These are phyloP conservation scores for Cinclus mexicanus DNA, from an alignment of 2,113 vertebrate genomes.

Conservation along the genomic window DNA sequence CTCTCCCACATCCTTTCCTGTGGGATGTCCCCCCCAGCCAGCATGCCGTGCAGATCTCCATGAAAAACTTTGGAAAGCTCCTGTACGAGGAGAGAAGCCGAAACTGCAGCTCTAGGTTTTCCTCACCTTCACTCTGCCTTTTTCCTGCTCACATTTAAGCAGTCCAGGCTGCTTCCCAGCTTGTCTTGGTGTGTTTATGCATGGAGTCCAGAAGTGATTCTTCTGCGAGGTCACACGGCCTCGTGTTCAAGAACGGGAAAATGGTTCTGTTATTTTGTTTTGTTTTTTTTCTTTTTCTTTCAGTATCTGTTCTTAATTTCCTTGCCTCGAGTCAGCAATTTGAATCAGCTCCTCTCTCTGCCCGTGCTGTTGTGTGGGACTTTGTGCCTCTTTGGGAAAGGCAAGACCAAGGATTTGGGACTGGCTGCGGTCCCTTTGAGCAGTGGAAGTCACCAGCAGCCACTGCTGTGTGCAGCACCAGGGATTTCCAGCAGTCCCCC, in stretches of 20 bases:
- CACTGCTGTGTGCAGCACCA: background rate
- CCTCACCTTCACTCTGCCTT: background rate
- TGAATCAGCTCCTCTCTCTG: background rate
- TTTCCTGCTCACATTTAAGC: background rate
- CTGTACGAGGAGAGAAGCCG: background rate
- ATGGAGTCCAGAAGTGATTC: background rate
- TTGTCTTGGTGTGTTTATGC: background rate
- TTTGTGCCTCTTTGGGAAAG: background rate
- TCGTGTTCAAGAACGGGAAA: slow-evolving; percentile 10
- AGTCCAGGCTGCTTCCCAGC: background rate
- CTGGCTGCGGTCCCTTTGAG: background rate
- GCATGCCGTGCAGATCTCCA: background rate
- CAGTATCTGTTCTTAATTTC: slow-evolving; percentile 9
- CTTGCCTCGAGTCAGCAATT: slow-evolving; percentile 11
- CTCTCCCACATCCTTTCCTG: background rate
- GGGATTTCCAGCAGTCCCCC: background rate
- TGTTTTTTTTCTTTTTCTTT: background rate
- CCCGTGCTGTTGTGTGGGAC: background rate
- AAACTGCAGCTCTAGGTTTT: background rate
- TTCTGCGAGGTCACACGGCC: background rate
- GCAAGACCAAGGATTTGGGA: background rate
- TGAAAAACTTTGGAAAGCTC: background rate
- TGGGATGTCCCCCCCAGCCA: background rate
- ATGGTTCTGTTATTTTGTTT: background rate
- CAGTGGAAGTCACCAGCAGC: background rate